A percentile compares a stretch with the other conserved stretches of the same genome.
These are phyloP conservation scores for Rhaphigaster nebulosa DNA, from an alignment of 2,888 invertebrate genomes.

Conservation along the genomic window DNA sequence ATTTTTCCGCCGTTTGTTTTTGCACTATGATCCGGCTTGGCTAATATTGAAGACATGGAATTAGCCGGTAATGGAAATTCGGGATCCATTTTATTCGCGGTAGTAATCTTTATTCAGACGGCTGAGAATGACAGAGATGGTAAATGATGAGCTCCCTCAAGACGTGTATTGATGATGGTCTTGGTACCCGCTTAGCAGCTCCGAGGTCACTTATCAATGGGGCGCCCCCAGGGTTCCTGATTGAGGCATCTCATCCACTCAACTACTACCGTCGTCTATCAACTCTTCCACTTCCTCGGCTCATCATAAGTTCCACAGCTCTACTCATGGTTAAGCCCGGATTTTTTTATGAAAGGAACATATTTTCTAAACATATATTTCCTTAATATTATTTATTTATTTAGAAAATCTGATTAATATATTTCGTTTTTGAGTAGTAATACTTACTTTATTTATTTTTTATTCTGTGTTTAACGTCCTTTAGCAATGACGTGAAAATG, in stretches of 20 bases:
- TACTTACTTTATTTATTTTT: too few species aligned
- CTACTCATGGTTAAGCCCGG: background rate
- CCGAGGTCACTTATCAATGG: background rate
- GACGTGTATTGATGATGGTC: conserved; percentile 33
- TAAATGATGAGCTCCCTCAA: background rate
- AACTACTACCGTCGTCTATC: background rate
- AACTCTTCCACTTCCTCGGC: background rate
- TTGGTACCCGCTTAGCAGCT: background rate
- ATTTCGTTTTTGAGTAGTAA: too few species aligned
- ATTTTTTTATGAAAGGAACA: background rate
- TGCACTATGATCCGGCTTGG: background rate
- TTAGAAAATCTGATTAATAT: too few species aligned
- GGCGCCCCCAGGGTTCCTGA: background rate
- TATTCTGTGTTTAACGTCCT: too few species aligned
- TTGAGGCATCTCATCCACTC: conserved; percentile 14
- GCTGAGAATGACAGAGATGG: conserved; percentile 42
- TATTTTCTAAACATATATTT: too few species aligned
- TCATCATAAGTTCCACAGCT: background rate
- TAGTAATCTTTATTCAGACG: background rate
- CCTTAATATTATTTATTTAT: too few species aligned
- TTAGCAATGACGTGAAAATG: too few species aligned
- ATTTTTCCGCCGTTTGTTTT: background rate
- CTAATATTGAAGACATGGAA: background rate
- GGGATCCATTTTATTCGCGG: conserved; percentile 10
- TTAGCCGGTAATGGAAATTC: conserved; percentile 6